Percentiles rank a stretch among this genome's conserved stretches.
Conservation (phyloP, 1,140 invertebrate species). For the Frieseomelitta varia region DNA sequence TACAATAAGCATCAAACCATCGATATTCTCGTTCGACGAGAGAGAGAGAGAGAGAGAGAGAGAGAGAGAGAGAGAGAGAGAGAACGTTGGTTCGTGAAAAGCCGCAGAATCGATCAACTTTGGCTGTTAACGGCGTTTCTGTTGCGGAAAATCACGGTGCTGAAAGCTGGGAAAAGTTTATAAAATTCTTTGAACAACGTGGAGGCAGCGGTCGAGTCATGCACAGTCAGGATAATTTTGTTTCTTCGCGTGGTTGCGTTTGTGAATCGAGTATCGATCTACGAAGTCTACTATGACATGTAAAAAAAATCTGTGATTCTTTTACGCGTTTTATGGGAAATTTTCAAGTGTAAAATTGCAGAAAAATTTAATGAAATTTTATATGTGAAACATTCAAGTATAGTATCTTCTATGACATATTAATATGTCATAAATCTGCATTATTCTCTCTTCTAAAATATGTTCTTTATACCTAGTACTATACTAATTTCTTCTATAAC, state of each 20-base stretch:
- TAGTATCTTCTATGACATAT: no score
- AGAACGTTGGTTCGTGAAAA: not conserved
- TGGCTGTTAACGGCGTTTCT: conserved; percentile 27
- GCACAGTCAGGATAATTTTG: conserved; percentile 9
- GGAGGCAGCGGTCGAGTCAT: not conserved
- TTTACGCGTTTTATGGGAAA: no score
- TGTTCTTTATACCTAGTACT: no score
- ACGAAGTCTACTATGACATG: no score
- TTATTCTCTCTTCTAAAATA: no score
- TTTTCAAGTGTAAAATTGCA: no score
- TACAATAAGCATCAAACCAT: conserved; percentile 37
- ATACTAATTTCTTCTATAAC: no score
- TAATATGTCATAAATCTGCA: no score
- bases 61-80: not conserved
- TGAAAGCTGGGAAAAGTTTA: conserved; percentile 19
- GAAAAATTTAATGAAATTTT: no score
- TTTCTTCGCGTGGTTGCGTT: not conserved
- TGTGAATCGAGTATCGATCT: conserved; percentile 8
- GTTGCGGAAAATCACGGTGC: conserved; percentile 26
- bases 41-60: no score
- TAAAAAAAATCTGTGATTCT: not conserved
- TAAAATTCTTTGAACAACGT: not conserved
- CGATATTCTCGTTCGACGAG: conserved; percentile 23
- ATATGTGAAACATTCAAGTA: no score
- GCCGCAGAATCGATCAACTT: conserved; percentile 32